A percentile compares a stretch with the other conserved stretches of the same genome.
These are phyloP conservation scores for Argentina silus DNA, from an alignment of 2,797 vertebrate genomes.

Conservation along the genomic window DNA sequence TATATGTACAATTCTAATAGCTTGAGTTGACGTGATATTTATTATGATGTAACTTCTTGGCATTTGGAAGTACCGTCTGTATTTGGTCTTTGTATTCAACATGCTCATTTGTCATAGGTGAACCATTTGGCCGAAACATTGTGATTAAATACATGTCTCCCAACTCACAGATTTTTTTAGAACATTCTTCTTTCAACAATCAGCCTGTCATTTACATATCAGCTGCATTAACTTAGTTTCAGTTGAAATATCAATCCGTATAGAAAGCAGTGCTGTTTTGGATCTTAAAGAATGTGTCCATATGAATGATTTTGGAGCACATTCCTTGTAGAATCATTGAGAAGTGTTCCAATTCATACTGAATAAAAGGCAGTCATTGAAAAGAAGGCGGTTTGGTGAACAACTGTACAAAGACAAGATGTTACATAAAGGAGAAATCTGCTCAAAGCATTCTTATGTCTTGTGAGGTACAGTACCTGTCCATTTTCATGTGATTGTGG, in stretches of 20 bases:
- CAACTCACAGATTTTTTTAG: not conserved
- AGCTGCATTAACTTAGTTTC: constrained; percentile 29
- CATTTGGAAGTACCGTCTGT: constrained; percentile 32
- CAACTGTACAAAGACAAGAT: not conserved
- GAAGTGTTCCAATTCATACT: constrained; percentile 80
- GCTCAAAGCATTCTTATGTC: not conserved
- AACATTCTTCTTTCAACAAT: constrained; percentile 25
- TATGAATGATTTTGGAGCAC: not conserved
- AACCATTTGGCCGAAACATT: constrained; percentile 17
- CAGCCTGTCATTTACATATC: constrained; percentile 12
- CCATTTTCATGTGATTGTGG: not conserved
- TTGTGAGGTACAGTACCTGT: constrained; percentile 1
- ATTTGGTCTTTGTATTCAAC: constrained; percentile 15
- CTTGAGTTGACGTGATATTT: constrained; percentile 26
- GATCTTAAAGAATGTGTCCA: constrained; percentile 72
- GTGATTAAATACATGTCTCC: not conserved
- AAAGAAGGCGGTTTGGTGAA: constrained; percentile 12
- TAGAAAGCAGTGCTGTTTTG: not conserved
- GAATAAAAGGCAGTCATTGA: constrained; percentile 60
- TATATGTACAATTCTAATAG: constrained; percentile 39
- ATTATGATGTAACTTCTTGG: constrained; percentile 22
- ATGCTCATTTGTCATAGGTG: constrained; percentile 20
- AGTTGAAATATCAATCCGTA: not conserved
- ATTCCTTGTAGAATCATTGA: not conserved
- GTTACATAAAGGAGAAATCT: not conserved